phyloP scores from a whole-genome alignment of 2,113 vertebrate species.

The Lucifuga dentata region DNA sequence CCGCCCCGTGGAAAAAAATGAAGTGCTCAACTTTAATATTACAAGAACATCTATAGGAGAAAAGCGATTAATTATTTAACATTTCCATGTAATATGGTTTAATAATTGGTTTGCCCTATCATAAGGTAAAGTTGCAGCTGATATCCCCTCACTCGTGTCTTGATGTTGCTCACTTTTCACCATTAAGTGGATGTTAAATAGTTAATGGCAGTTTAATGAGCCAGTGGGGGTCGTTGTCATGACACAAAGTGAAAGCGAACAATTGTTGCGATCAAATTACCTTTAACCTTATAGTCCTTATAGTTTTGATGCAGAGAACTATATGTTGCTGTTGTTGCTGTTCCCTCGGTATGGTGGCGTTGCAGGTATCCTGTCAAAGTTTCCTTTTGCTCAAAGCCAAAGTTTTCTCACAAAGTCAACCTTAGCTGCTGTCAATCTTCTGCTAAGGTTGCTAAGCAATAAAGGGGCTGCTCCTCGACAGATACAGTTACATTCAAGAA shows the following conservation, averaged over 20 bases:
- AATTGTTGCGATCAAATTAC: conserved; percentile 63
- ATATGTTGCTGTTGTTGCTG: background rate
- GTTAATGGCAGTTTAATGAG: conserved; percentile 71
- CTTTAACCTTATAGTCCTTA: too few species aligned
- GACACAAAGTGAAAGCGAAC: conserved; percentile 71
- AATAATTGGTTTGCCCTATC: too few species aligned
- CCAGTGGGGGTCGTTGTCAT: conserved; percentile 68
- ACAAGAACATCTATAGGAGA: too few species aligned
- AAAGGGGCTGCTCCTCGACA: conserved; percentile 41
- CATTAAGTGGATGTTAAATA: conserved; percentile 56
- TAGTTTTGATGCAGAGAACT: too few species aligned
- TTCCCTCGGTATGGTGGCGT: background rate
- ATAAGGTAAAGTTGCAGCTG: conserved; percentile 28
- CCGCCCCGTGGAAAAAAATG: too few species aligned
- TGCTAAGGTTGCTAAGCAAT: conserved; percentile 73
- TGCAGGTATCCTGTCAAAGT: background rate
- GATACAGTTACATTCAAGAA: conserved; percentile 65
- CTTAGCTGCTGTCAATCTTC: conserved; percentile 66
- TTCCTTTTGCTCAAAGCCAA: conserved; percentile 1
- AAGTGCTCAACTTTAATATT: too few species aligned
- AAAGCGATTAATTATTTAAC: too few species aligned
- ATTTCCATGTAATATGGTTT: too few species aligned
- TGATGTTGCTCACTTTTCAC: conserved; percentile 35
- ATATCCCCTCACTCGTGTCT: conserved; percentile 41
- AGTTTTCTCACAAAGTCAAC: conserved; percentile 44